Evolutionary conservation across 2,888 invertebrate genomes (phyloP), one percentile per base, ranked within the genome.

Genomic region (Zootermopsis nevadensis): DNA sequence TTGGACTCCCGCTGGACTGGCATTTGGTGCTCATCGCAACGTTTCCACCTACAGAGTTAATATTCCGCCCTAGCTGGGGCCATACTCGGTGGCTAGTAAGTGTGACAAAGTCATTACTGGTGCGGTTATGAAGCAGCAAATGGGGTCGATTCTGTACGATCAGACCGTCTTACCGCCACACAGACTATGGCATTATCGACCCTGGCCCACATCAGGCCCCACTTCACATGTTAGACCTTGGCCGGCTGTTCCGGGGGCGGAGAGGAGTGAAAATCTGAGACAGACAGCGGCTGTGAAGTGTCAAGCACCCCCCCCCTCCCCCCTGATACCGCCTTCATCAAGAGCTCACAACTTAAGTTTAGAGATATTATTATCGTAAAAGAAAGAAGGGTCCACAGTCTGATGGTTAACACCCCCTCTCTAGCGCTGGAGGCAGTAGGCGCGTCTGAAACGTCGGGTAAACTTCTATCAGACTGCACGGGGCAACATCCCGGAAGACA

Each of bases 221-320:
- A 66, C 66, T 80, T 80, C 80, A 80, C 80, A 80, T 66, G 55
- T 80, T 35, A 30, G 8, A 15, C 77, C 42, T 33, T 19, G 10
- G 38, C 48, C 8, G 77, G 55, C 1, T 22, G 12, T 15, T 55
- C 6, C 55, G 6, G 55, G n/a, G 24, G 0, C 22, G 55, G 55
- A 42, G 55, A 55, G 1, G 6, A 22, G 6, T n/a, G 55, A 55
- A n/a, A 6, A 22, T 15, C 55, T 55, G 10, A 48, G 15, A 48
- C n/a, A 55, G 22, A 55, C 2, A 55, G 55, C 55, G 15, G 55
- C 10, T 67, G 30, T 7, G 67, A 67, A 30, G 30, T 30, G 30
- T 67, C 67, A 67, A n/a, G 31, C 30, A n/a, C 67, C 67, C 7
- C 27, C 27, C 30, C 30, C 27, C 7, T 7, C 3, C 12, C 7